phyloP scores from a whole-genome alignment of 1,140 invertebrate species.

The Trichonephila inaurata region DNA sequence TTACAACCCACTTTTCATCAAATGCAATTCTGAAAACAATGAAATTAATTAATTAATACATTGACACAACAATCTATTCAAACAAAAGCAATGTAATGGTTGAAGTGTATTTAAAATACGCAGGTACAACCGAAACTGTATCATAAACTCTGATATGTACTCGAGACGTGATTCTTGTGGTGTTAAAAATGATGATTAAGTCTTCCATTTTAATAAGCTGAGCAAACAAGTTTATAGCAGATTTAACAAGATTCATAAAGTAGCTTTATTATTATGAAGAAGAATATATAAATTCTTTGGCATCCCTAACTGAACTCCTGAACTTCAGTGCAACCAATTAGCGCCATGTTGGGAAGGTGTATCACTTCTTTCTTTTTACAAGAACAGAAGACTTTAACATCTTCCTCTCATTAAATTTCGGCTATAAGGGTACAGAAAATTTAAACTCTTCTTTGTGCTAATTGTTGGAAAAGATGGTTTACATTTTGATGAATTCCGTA shows the following conservation, averaged over 20 bases:
- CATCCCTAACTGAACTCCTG: slow-evolving; percentile 6
- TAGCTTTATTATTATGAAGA: slow-evolving; percentile 31
- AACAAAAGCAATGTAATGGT: background rate
- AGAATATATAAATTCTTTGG: slow-evolving; percentile 30
- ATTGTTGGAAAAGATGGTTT: background rate
- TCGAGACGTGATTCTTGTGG: background rate
- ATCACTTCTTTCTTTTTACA: slow-evolving; percentile 27
- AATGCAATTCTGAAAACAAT: no score
- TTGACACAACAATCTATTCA: background rate
- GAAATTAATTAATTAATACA: no score
- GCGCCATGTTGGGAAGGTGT: background rate
- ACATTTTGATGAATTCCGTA: background rate
- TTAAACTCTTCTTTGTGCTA: background rate
- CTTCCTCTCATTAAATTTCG: slow-evolving; percentile 10
- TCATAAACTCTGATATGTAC: background rate
- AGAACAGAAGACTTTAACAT: slow-evolving; percentile 33
- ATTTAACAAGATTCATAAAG: slow-evolving; percentile 46
- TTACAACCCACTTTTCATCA: no score
- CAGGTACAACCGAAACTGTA: background rate
- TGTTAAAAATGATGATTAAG: slow-evolving; percentile 35
- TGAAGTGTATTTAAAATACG: background rate
- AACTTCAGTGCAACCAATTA: slow-evolving; percentile 11
- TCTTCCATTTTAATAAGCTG: slow-evolving; percentile 40
- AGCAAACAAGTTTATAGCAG: slow-evolving; percentile 48
- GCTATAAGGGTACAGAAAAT: background rate